A percentile compares a stretch with the other conserved stretches of the same genome.
phyloP scores from a whole-genome alignment of 1,140 invertebrate genomes.

The Drosophila kikkawai region DNA sequence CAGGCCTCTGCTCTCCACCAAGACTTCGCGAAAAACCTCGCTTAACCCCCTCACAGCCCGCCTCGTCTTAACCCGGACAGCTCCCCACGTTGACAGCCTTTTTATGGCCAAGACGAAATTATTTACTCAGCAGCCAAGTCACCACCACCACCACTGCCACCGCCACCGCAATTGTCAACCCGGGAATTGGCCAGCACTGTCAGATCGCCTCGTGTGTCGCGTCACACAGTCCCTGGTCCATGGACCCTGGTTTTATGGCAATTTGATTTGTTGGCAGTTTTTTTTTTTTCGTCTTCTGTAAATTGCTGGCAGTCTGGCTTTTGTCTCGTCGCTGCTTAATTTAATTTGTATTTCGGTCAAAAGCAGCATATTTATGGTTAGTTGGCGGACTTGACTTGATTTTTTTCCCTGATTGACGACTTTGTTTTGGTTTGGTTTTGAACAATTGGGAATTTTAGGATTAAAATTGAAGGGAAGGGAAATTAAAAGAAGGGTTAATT shows the following conservation, averaged over 20 bases:
- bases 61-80: background rate
- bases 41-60: slow-evolving; percentile 5
- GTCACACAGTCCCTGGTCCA: slow-evolving; percentile 4
- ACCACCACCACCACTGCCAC: slow-evolving; percentile 11
- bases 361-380: slow-evolving; percentile 65
- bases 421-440: slow-evolving; percentile 14
- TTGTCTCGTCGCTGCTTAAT: slow-evolving; percentile 68
- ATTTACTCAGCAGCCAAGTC: slow-evolving; percentile 63
- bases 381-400: slow-evolving; percentile 58
- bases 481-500: slow-evolving; percentile 27
- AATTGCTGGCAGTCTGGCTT: slow-evolving; percentile 67
- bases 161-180: slow-evolving; percentile 73
- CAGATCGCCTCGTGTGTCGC: slow-evolving; percentile 18
- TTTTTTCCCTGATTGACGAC: slow-evolving; percentile 50
- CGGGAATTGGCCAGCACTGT: slow-evolving; percentile 69
- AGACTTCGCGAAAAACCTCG: background rate
- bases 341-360: slow-evolving; percentile 71
- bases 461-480: slow-evolving; percentile 10
- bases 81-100: slow-evolving; percentile 50
- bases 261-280: slow-evolving; percentile 78
- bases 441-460: slow-evolving; percentile 11
- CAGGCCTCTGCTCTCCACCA: slow-evolving; percentile 42
- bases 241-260: slow-evolving; percentile 63
- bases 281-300: slow-evolving; percentile 40
- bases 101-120: slow-evolving; percentile 80